Evolutionary conservation across 2,888 invertebrate genomes (phyloP).

Genomic region (Athalia cordata): DNA sequence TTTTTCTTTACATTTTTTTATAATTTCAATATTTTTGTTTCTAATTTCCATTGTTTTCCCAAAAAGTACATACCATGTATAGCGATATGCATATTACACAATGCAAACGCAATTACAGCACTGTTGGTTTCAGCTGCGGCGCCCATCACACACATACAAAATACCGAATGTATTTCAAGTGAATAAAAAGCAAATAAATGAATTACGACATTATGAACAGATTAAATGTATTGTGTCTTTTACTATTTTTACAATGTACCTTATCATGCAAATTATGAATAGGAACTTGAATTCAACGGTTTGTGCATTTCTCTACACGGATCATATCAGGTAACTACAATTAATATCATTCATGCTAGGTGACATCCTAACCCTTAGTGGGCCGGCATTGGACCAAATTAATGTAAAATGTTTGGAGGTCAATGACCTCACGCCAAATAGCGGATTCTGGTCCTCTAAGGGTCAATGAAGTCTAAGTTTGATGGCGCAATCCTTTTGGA

Average conservation of each 20-base stretch:
- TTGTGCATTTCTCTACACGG: neutral
- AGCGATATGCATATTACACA: conserved; percentile 14
- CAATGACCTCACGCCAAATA: too few species aligned
- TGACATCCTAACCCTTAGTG: too few species aligned
- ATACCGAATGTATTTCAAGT: conserved; percentile 52
- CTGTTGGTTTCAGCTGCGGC: conserved; percentile 70
- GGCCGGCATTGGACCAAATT: too few species aligned
- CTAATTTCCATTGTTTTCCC: too few species aligned
- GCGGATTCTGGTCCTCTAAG: too few species aligned
- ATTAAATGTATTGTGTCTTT: neutral
- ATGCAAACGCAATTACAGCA: conserved; percentile 58
- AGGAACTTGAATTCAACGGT: too few species aligned
- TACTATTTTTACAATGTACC: neutral
- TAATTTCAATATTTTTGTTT: conserved; percentile 11
- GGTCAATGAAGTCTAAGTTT: too few species aligned
- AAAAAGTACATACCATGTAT: conserved; percentile 4
- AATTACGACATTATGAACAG: neutral
- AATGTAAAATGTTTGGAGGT: too few species aligned
- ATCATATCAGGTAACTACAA: too few species aligned
- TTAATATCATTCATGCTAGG: too few species aligned
- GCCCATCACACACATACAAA: conserved; percentile 53
- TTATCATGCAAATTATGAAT: neutral
- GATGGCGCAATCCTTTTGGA: too few species aligned
- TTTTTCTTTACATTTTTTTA: conserved; percentile 14
- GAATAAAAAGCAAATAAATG: conserved; percentile 21